phyloP scores from a whole-genome alignment of 2,888 invertebrate genomes.

The Eristalinus aeneus region DNA sequence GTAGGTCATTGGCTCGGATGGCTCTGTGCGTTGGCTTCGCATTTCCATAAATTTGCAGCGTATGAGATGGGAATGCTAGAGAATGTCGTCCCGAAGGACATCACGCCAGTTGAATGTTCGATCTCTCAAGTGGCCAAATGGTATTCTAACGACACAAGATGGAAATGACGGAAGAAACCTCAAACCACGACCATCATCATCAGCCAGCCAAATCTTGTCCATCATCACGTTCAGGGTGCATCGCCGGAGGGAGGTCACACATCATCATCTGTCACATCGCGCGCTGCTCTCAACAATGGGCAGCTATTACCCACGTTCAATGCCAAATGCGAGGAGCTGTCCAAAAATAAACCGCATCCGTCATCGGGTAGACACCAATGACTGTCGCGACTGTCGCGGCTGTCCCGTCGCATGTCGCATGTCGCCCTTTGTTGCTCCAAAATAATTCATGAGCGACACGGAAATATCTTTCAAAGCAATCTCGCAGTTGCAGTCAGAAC shows the following conservation, averaged over 20 bases:
- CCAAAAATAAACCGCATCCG: slow-evolving; percentile 48
- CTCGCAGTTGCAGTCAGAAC: not conserved
- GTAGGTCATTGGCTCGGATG: slow-evolving; percentile 62
- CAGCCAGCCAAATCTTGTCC: no score
- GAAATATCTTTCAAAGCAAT: slow-evolving; percentile 46
- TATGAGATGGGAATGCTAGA: not conserved
- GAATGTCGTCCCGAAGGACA: slow-evolving; percentile 13
- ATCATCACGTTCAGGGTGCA: no score
- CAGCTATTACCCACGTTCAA: slow-evolving; percentile 39
- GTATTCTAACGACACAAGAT: slow-evolving; percentile 42
- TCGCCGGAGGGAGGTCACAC: not conserved
- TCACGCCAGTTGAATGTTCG: not conserved
- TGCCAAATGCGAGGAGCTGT: slow-evolving; percentile 42
- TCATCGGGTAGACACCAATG: slow-evolving; percentile 35
- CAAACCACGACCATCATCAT: no score
- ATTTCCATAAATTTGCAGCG: not conserved
- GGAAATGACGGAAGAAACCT: no score
- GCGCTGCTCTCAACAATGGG: slow-evolving; percentile 29
- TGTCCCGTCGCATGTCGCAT: not conserved
- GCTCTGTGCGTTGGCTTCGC: slow-evolving; percentile 35
- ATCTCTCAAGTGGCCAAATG: slow-evolving; percentile 14
- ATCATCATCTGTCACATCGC: not conserved
- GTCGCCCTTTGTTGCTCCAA: slow-evolving; percentile 44
- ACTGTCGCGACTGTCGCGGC: not conserved
- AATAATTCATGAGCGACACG: slow-evolving; percentile 64